These are phyloP conservation scores for Propsilocerus akamusi DNA, from an alignment of 1,140 invertebrate genomes.

Conservation along the genomic window DNA sequence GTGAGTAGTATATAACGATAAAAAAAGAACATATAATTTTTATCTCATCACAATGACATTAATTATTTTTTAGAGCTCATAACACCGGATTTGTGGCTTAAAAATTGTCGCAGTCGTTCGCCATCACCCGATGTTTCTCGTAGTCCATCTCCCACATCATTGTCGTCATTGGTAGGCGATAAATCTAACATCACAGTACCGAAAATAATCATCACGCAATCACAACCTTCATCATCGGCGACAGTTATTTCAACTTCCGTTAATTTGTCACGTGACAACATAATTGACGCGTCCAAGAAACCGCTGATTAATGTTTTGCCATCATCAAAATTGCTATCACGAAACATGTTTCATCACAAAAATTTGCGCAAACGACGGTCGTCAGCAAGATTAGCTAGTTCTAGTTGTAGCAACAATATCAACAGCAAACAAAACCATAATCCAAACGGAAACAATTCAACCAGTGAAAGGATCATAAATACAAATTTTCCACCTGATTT, in stretches of 20 bases:
- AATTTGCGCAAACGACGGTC: constrained; percentile 26
- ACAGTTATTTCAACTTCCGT: constrained; percentile 19
- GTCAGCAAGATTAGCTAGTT: constrained; percentile 24
- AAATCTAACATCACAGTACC: constrained; percentile 9
- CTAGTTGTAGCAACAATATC: constrained; percentile 22
- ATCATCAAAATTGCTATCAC: constrained; percentile 34
- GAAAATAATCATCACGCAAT: constrained; percentile 7
- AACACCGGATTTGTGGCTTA: constrained; percentile 72
- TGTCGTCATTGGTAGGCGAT: no score
- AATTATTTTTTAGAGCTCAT: constrained; percentile 34
- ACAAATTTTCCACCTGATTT: constrained; percentile 17
- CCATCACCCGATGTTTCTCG: constrained; percentile 26
- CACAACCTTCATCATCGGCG: constrained; percentile 14
- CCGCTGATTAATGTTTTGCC: constrained; percentile 37
- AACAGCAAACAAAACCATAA: constrained; percentile 21
- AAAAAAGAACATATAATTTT: no score
- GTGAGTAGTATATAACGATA: no score
- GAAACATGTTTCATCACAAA: constrained; percentile 22
- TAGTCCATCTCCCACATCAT: constrained; percentile 10
- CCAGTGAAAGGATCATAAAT: constrained; percentile 8
- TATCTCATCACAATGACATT: no score
- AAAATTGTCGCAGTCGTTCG: constrained; percentile 50
- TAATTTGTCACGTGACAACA: constrained; percentile 16
- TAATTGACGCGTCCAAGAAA: constrained; percentile 14
- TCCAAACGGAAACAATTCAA: constrained; percentile 16